Evolutionary conservation across 2,888 invertebrate genomes (phyloP), one percentile per base, ranked within the genome.

Genomic region (Dorcus hopei): DNA sequence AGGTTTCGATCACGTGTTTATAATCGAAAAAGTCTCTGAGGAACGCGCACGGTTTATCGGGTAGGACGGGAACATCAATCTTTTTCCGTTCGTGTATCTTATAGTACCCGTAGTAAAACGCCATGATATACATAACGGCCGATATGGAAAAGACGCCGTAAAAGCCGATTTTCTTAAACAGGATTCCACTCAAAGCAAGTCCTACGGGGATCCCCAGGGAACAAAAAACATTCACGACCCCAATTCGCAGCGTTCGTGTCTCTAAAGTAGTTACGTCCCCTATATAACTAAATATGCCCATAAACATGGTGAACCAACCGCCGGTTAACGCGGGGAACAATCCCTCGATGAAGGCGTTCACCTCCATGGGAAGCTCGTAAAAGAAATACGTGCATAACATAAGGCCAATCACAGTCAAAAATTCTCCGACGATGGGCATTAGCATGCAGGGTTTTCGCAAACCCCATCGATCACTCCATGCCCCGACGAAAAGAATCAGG

Each of bases 261-360:
- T 93, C 89, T 63, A 90, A 86, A 2, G 89, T 88, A 3, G 94
- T 93, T 11, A 93, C 89, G 73, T 95, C 93, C 2, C 61, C 91
- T 59, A 95, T 89, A 74, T 94, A 95, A 78, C 92, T 91, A 79
- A 95, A 91, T 64, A 93, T 87, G 16, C 91, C 91, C 91, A 93
- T 92, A 69, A 93, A 87, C 91, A 92, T 91, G 38, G 91, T 91
- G 74, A 91, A 91, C 92, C 92, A 92, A 7, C 92, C 92, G 8
- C 92, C 90, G 1, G 91, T 90, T 6, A 92, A 72, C 0, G 91
- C 91, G 2, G 92, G 92, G 76, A 91, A 91, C 63, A 92, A 82
- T 0, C 90, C 90, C 76, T 92, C 92, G 0, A 90, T 87, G 4
- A 91, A 83, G 0, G 90, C 92, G 11, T 89, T 88, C 2, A 85